Percentiles rank a stretch among this genome's conserved stretches.
Evolutionary conservation across 2,888 invertebrate species (phyloP).

Genomic region (Oeneis ivallda): DNA sequence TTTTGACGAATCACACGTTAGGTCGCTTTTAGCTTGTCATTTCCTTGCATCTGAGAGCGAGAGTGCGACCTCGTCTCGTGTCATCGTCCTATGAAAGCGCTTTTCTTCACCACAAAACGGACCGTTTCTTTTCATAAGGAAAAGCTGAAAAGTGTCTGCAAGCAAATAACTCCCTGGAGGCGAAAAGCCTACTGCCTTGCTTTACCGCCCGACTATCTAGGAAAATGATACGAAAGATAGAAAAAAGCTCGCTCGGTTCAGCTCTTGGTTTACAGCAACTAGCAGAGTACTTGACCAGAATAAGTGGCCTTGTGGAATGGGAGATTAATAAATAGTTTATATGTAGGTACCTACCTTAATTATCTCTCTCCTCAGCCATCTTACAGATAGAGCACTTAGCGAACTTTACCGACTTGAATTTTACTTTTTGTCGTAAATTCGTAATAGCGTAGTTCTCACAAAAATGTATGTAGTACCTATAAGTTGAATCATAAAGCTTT

Average conservation of each 20-base stretch:
- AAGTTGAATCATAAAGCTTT: conserved; percentile 6
- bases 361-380: too few species aligned
- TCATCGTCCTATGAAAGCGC: conserved; percentile 82
- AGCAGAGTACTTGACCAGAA: neutral
- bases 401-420: too few species aligned
- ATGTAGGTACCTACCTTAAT: too few species aligned
- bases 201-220: conserved; percentile 63
- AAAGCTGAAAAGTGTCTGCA: conserved; percentile 81
- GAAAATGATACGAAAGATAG: conserved; percentile 68
- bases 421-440: neutral
- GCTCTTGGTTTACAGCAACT: neutral
- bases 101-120: conserved; percentile 80
- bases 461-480: too few species aligned
- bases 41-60: conserved; percentile 72
- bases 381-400: too few species aligned
- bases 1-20: conserved; percentile 74
- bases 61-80: conserved; percentile 80
- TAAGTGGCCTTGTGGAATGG: neutral
- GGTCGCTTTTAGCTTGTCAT: conserved; percentile 73
- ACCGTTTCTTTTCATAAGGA: conserved; percentile 81
- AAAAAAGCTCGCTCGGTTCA: conserved; percentile 48
- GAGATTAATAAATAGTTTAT: too few species aligned
- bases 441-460: neutral
- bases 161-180: conserved; percentile 81
- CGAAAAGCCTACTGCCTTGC: conserved; percentile 78